Evolutionary conservation across 2,797 vertebrate species (phyloP), one percentile per base, ranked within the genome.

Genomic region (Anas capensis): DNA sequence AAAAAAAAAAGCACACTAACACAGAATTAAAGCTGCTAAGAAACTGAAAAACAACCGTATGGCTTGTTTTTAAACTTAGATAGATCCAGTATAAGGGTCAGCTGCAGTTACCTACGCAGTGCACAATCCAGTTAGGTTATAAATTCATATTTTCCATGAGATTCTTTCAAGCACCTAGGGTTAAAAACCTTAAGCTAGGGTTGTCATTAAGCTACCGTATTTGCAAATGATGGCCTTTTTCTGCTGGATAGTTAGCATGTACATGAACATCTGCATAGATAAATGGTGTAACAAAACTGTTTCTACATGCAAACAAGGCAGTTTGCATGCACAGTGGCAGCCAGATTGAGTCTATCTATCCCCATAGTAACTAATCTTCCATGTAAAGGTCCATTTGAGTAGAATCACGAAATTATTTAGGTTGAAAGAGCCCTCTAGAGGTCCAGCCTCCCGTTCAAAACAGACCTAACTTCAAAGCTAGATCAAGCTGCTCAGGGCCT

Each of bases 41-140:
- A 87, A 95, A 61, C 56, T 61, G 46, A 91, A 93, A 96, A 92
- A 85, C 90, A 94, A 46, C 31, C 3, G 51, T 29, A 61, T 1
- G 0, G 3, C 54, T 79, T 86, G 14, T 34, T 76, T 92, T 84
- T 60, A 65, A 89, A 38, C 5, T 14, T 7, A 65, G 21, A 31
- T 6, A 53, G 33, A 40, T 16, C 13, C 15, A 69, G 33, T 0
- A 5, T 33, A 78, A 77, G 44, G 36, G 71, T 53, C 33, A 61
- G 60, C 23, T 73, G 34, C 20, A 51, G 73, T 23, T 66, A 81
- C 33, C 79, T 8, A 3, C 31, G 19, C 16, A n/a, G n/a, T 8
- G 21, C 46, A 20, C 23, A 16, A 61, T 8, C 20, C 8, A n/a
- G 4, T 7, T 40, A 14, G 6, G 2, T 65, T 79, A 21, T 12